phyloP scores from a whole-genome alignment of 2,888 invertebrate genomes.

The Calliscelio sp. region DNA sequence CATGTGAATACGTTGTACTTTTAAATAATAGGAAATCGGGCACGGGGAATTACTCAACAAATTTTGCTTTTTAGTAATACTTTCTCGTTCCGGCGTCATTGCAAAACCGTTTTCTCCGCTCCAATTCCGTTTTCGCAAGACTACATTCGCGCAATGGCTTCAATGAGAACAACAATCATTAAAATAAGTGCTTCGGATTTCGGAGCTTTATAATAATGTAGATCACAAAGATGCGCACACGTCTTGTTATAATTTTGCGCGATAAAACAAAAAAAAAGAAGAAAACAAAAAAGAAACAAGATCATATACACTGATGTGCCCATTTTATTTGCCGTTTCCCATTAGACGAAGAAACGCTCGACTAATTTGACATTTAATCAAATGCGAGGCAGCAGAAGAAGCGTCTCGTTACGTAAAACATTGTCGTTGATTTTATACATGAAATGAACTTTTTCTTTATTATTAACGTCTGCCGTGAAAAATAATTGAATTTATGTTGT shows the following conservation, averaged over 20 bases:
- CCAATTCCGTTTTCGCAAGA: constrained; percentile 76
- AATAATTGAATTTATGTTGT: constrained; percentile 43
- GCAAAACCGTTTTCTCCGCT: constrained; percentile 78
- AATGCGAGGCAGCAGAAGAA: constrained; percentile 1
- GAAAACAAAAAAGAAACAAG: too few relatives aligned
- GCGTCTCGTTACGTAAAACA: constrained; percentile 39
- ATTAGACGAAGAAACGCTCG: constrained; percentile 27
- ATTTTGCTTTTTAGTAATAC: constrained; percentile 70
- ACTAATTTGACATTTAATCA: constrained; percentile 43
- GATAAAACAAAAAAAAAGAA: too few relatives aligned
- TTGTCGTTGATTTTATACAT: constrained; percentile 35
- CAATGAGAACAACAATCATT: constrained; percentile 64
- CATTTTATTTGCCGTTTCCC: constrained; percentile 21
- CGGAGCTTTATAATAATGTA: constrained; percentile 37
- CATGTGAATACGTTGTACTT: constrained; percentile 37
- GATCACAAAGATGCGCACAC: constrained; percentile 31
- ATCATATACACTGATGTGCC: too few relatives aligned
- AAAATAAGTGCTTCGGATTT: constrained; percentile 63
- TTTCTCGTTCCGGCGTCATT: constrained; percentile 74
- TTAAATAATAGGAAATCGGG: constrained; percentile 60
- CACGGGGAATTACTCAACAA: constrained; percentile 66
- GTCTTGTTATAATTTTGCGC: constrained; percentile 39
- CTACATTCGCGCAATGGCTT: constrained; percentile 63
- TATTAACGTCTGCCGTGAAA: background rate
- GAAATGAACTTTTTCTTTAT: constrained; percentile 51